Base-by-base conservation (phyloP, 2,797 vertebrate genomes). In the Pseudotriccus pelzelni region DNA sequence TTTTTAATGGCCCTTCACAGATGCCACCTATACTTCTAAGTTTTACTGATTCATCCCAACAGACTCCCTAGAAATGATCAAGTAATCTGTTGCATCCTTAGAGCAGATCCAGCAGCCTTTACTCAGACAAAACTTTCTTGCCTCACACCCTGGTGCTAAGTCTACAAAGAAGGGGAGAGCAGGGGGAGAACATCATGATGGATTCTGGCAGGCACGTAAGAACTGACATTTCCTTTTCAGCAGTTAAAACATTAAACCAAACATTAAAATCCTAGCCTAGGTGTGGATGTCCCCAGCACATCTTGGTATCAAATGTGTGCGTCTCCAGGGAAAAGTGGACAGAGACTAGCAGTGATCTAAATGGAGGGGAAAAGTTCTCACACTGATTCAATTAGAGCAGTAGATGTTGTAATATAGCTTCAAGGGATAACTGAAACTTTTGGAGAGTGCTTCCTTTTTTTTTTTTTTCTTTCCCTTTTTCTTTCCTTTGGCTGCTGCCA, bases 401-500 rank as follows among this genome's bases (percentile, higher is more conserved):
- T 94, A 87, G 82, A 97, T 97, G 97, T 84, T 94, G 96, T 97
- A 96, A 97, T 97, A 96, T 97, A 94, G 97, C 97, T 97, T 94
- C 96, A 76, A 97, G 97, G 96, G 95, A 97, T 97, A 97, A 97
- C 94, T 0, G 92, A 97, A 97, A 93, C 92, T 95, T 97, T 91
- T 64, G 84, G 95, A 96, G 84, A 93, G 81, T 47, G 34, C 53
- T 72, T 55, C 69, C 60, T 92, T 87, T 80, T 78, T 82, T 68
- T 75, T 55, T 19, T 4, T 47, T 70, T 55, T 19, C 4, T 47
- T 67, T 55, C 16, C 46, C 59, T 90, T 84, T 89, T 93, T 69
- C 77, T 90, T 87, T 82, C 84, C 66, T 93, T 96, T 89, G 89
- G 89, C 74, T 70, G 89, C 95, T 96, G 95, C 97, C 97, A 97